A percentile compares a stretch with the other conserved stretches of the same genome.
Conservation (phyloP, 2,113 vertebrate genomes). For the Orycteropus afer region DNA sequence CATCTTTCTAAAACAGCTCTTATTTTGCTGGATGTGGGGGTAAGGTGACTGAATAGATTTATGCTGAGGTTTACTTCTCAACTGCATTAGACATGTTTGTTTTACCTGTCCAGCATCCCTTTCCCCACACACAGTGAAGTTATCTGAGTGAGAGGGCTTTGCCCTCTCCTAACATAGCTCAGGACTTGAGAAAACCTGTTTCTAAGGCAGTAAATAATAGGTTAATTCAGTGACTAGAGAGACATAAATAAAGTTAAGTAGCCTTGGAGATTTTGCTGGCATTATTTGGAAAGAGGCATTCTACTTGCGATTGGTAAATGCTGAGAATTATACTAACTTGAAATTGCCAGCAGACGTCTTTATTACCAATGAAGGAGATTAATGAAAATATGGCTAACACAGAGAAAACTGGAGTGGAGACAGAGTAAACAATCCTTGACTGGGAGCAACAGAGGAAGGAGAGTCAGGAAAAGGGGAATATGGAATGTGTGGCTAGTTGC, state of each 20-base stretch:
- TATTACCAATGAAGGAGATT: neutral
- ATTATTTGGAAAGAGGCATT: neutral
- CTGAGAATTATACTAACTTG: neutral
- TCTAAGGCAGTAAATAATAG: neutral
- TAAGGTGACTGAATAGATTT: too few relatives aligned
- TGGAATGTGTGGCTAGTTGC: too few relatives aligned
- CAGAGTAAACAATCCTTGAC: neutral
- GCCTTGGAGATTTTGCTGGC: neutral
- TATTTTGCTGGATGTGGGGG: neutral
- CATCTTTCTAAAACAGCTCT: neutral
- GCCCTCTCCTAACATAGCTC: neutral
- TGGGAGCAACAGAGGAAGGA: too few relatives aligned
- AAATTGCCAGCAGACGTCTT: neutral
- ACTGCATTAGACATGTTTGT: neutral
- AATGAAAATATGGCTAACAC: neutral
- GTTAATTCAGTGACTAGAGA: neutral
- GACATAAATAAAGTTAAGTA: neutral
- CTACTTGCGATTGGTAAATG: neutral
- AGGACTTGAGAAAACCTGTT: neutral
- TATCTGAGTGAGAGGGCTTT: neutral
- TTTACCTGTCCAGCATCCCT: neutral
- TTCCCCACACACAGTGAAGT: neutral
- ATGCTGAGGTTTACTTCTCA: neutral
- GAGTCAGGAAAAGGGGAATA: too few relatives aligned
- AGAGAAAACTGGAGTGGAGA: neutral